Evolutionary conservation across 2,888 invertebrate species (phyloP), one percentile per base, ranked within the genome.

Genomic region (Drosophila testacea): DNA sequence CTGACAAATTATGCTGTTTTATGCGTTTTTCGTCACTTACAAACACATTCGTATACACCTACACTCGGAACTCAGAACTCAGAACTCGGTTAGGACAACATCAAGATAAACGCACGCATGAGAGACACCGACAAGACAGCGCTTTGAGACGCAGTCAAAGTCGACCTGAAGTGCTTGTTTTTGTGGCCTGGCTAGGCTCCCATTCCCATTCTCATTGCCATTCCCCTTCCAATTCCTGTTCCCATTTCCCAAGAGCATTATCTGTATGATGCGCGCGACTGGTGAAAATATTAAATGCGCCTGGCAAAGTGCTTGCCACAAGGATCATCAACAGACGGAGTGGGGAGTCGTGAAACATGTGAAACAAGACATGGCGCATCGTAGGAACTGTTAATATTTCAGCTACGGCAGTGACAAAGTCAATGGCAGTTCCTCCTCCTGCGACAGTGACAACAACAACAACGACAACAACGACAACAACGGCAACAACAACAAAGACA

Each of bases 1-100:
- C 80, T 81, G 87, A 87, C 88, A 88, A 88, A 85, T 88, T 88
- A 88, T 88, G 80, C 81, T 77, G 78, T 80, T 88, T 86, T 83
- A 86, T 87, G 81, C 80, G 81, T 79, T 78, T 85, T 81, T 84
- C 78, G 77, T 73, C 86, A 75, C 77, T 50, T 59, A 52, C 48
- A 42, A 16, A 22, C 16, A 41, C 34, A 48, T 34, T 27, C 27
- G 9, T n/a, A 6, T 52, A 62, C 38, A 62, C 61, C 39, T 50
- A 32, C 46, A 39, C 32, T 38, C 22, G 22, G 22, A 22, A 22
- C 22, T 22, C 22, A 22, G 22, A 22, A 39, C 32, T 38, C 54
- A n/a, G 11, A 56, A 36, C 59, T 60, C 36, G 61, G 44, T 28
- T 61, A 54, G 41, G 48, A 52, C 61, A 61, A 57, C 74, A 77